Percentiles rank a stretch among this genome's conserved stretches.
phyloP scores from a whole-genome alignment of 37 sponge, comb jelly and placozoan genomes.

The Halichondria panicea region DNA sequence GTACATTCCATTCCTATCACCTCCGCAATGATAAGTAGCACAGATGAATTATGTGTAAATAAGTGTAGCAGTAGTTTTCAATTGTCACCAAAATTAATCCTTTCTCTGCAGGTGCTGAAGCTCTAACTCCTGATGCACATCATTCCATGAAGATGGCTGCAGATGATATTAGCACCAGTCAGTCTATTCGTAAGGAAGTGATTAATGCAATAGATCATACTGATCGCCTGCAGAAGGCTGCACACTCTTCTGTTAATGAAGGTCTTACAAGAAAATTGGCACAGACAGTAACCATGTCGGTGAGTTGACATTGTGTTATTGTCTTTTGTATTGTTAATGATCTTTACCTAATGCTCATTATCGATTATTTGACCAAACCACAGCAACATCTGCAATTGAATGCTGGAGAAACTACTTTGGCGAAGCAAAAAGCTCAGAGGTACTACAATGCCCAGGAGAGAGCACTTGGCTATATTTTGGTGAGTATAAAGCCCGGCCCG shows the following conservation, averaged over 20 bases:
- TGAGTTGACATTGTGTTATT: constrained; percentile 7
- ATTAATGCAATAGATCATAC: constrained; percentile 31
- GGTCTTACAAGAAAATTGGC: constrained; percentile 73
- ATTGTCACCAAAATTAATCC: background rate
- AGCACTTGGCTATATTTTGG: constrained; percentile 72
- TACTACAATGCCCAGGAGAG: constrained; percentile 46
- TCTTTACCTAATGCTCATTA: constrained; percentile 10
- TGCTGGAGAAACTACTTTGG: constrained; percentile 56
- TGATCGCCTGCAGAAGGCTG: constrained; percentile 25
- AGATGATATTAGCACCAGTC: constrained; percentile 20
- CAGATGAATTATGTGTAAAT: too few species aligned
- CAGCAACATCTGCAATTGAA: constrained; percentile 80
- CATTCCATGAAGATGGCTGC: constrained; percentile 21
- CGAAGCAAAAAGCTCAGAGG: constrained; percentile 49
- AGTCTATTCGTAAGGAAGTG: constrained; percentile 35
- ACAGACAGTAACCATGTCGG: constrained; percentile 72
- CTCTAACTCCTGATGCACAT: constrained; percentile 44
- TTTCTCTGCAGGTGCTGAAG: constrained; percentile 20
- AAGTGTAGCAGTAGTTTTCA: background rate
- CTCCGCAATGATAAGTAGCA: too few species aligned
- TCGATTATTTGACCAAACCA: background rate
- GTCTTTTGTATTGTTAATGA: background rate
- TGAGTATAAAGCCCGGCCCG: constrained; percentile 23
- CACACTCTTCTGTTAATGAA: constrained; percentile 66
- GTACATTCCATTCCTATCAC: too few species aligned